Evolutionary conservation across 2,888 invertebrate species (phyloP), one percentile per base, ranked within the genome.

Genomic region (Halocaridina rubra): DNA sequence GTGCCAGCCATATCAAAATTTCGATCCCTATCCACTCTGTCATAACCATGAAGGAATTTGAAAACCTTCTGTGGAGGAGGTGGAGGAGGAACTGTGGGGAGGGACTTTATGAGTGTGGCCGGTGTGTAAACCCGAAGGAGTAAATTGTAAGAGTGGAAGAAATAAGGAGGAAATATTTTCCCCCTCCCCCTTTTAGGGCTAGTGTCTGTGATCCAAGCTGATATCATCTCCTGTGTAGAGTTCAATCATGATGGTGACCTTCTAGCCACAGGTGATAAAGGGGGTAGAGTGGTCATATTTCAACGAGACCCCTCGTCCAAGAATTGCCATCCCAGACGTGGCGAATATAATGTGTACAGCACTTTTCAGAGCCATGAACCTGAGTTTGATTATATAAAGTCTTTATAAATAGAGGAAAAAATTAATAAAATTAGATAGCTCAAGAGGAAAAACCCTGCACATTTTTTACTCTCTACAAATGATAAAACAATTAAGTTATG

Each of bases 281-380:
- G 99, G 82, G 99, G 99, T 88, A 94, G 99, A 89, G 99, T 99
- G 91, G 99, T 99, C 91, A 99, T 99, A 92, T 99, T 99, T 93
- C 98, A 99, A 93, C 92, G 95, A 90, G 95, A 95, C 91, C 93
- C 93, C 78, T 90, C 91, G 90, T 96, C 97, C 91, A 97, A 97
- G 92, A 94, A 94, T 91, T 94, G 95, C 90, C 94, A 96, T 91
- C 97, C 97, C 88, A 94, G 96, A 90, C 95, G 98, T 90, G 98
- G 98, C 88, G 99, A 99, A 92, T 99, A 99, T 93, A 99, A 98
- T 92, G 99, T 99, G 89, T 99, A 99, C 93, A 98, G 98, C 90
- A 99, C 99, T 90, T 99, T 99, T 93, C 99, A 99, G 92, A 98
- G 98, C 90, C 99, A 99, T 92, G 99, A 99, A 92, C 99, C 99